A percentile compares a stretch with the other conserved stretches of the same genome.
Evolutionary conservation across 2,797 vertebrate species (phyloP).

Genomic region (Lagocephalus sceleratus): DNA sequence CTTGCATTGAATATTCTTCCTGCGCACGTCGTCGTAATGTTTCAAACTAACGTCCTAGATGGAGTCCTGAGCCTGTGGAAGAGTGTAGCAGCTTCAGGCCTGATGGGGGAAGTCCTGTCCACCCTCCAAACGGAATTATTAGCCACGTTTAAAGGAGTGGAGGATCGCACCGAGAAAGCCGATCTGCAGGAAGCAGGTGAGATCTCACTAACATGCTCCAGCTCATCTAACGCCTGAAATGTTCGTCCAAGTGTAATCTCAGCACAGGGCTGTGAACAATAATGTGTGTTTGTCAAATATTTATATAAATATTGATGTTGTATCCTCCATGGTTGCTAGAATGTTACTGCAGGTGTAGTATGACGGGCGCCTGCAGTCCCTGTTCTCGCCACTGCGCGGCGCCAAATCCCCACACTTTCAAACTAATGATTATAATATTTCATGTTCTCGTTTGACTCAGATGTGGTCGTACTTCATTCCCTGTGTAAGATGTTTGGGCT

Average conservation of each 20-base stretch:
- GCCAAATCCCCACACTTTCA: not conserved
- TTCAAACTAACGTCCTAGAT: conserved; percentile 65
- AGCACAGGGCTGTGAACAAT: too few relatives aligned
- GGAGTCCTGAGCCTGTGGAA: conserved; percentile 89
- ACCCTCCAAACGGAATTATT: conserved; percentile 88
- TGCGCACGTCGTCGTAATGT: conserved; percentile 14
- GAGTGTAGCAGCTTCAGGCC: conserved; percentile 86
- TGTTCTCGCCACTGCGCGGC: not conserved
- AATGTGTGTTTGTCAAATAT: too few relatives aligned
- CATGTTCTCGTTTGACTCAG: conserved; percentile 63
- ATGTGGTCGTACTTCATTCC: conserved; percentile 87
- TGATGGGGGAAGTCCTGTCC: conserved; percentile 90
- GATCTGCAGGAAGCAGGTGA: conserved; percentile 86
- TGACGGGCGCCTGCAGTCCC: too few relatives aligned
- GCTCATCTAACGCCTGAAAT: not conserved
- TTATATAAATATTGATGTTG: too few relatives aligned
- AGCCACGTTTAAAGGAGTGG: conserved; percentile 82
- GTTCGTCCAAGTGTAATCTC: too few relatives aligned
- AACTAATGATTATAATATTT: not conserved
- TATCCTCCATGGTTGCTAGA: too few relatives aligned
- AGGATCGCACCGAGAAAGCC: conserved; percentile 79
- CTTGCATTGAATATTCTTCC: not conserved
- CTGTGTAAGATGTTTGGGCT: conserved; percentile 90
- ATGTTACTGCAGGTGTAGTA: too few relatives aligned
- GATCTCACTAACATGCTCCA: conserved; percentile 14